Percentiles rank a stretch among this genome's conserved stretches.
Conservation (phyloP, 2,888 invertebrate species). For the Zeuzera pyrina region DNA sequence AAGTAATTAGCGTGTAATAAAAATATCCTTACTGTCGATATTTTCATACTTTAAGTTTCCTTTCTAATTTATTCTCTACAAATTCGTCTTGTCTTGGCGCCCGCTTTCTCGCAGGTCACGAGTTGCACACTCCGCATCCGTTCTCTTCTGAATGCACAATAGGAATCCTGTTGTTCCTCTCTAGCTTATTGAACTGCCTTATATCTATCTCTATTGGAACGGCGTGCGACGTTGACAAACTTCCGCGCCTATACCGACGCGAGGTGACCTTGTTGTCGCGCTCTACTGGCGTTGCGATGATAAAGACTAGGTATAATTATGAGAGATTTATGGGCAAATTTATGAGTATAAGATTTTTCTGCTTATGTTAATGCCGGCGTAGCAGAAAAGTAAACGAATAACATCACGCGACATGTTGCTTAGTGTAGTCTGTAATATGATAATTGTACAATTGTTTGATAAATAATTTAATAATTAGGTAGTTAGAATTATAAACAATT, state of each 20-base stretch:
- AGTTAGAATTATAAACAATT: too few species aligned
- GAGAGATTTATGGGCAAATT: conserved; percentile 33
- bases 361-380: conserved; percentile 6
- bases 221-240: conserved; percentile 52
- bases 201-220: conserved; percentile 25
- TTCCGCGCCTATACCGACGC: conserved; percentile 26
- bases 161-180: conserved; percentile 41
- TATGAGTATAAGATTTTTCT: conserved; percentile 20
- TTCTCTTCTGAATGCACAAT: conserved; percentile 63
- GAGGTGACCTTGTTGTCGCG: conserved; percentile 57
- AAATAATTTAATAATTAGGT: too few species aligned
- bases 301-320: conserved; percentile 39
- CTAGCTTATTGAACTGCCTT: conserved; percentile 12
- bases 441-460: too few species aligned
- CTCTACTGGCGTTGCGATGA: conserved; percentile 23
- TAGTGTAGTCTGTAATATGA: too few species aligned
- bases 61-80: conserved; percentile 59
- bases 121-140: conserved; percentile 57
- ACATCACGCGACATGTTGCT: too few species aligned
- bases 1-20: too few species aligned
- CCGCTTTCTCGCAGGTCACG: conserved; percentile 67
- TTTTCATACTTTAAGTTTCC: too few species aligned
- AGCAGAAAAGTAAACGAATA: neutral
- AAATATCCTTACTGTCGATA: neutral
- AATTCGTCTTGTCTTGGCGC: conserved; percentile 44